A percentile compares a stretch with the other conserved stretches of the same genome.
Conservation (phyloP, 1,140 invertebrate genomes). For the Aethina tumida region DNA sequence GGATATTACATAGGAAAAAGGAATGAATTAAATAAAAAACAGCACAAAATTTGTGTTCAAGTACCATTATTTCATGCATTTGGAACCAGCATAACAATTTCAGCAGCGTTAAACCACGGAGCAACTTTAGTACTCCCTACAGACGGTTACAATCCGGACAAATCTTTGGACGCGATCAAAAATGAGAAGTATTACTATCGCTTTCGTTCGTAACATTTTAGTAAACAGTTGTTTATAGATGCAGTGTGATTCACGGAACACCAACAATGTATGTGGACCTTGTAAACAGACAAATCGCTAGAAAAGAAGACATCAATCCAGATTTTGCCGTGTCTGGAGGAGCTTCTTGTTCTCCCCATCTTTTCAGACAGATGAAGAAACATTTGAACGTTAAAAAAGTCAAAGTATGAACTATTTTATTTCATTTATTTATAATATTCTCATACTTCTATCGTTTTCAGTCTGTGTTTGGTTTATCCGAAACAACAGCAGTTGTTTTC, state of each 20-base stretch:
- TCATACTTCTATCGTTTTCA: slow-evolving; percentile 33
- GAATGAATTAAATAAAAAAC: slow-evolving; percentile 43
- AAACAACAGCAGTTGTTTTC: slow-evolving; percentile 68
- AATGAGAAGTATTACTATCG: slow-evolving; percentile 52
- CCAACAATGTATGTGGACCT: slow-evolving; percentile 96
- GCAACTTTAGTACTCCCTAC: slow-evolving; percentile 60
- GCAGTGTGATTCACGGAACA: slow-evolving; percentile 76
- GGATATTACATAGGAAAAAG: slow-evolving; percentile 54
- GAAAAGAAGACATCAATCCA: slow-evolving; percentile 37
- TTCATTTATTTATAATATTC: slow-evolving; percentile 7
- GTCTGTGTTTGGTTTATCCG: slow-evolving; percentile 83
- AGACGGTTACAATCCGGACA: slow-evolving; percentile 55
- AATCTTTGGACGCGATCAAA: slow-evolving; percentile 53
- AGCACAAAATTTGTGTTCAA: slow-evolving; percentile 58
- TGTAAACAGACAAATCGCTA: slow-evolving; percentile 43
- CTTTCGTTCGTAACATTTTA: slow-evolving; percentile 3
- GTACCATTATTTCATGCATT: slow-evolving; percentile 91
- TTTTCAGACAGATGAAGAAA: slow-evolving; percentile 50
- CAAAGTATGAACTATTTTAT: slow-evolving; percentile 24
- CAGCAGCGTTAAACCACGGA: slow-evolving; percentile 52
- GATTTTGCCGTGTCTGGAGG: slow-evolving; percentile 63
- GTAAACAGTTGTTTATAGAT: slow-evolving; percentile 41
- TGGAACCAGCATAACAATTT: slow-evolving; percentile 62
- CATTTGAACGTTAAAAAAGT: slow-evolving; percentile 28
- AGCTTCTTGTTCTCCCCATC: slow-evolving; percentile 59